phyloP scores from a whole-genome alignment of 2,113 vertebrate genomes.

The Neolamprologus devosi region DNA sequence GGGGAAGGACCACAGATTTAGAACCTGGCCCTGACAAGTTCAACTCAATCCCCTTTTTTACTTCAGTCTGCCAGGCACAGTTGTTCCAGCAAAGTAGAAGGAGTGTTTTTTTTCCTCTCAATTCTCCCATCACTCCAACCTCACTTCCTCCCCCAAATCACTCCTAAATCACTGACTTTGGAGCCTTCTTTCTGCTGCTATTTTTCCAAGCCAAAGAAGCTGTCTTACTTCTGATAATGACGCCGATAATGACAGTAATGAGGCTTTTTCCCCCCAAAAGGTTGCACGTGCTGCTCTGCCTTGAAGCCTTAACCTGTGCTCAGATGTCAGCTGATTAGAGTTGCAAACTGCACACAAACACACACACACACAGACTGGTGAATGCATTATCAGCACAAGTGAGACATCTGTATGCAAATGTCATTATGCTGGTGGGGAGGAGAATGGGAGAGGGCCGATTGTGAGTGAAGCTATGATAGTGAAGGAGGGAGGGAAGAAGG shows the following conservation, averaged over 20 bases:
- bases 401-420: conserved; percentile 92
- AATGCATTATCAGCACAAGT: conserved; percentile 38
- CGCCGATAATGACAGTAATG: conserved; percentile 7
- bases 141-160: neutral
- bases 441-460: conserved; percentile 21
- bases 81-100: conserved; percentile 22
- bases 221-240: conserved; percentile 2
- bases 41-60: conserved; percentile 32
- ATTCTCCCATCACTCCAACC: neutral
- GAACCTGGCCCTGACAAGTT: conserved; percentile 16
- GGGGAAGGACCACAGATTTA: conserved; percentile 41
- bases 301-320: conserved; percentile 17
- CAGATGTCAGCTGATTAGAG: conserved; percentile 40
- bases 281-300: neutral
- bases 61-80: conserved; percentile 28
- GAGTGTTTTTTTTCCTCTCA: neutral
- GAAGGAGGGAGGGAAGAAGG: conserved; percentile 50
- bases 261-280: neutral
- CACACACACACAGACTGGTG: neutral
- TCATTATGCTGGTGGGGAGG: conserved; percentile 42
- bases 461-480: conserved; percentile 55
- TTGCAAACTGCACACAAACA: neutral
- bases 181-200: neutral
- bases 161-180: neutral
- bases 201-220: neutral